Evolutionary conservation across 37 sponge, comb jelly and placozoan species (phyloP), one percentile per base, ranked within the genome.

Genomic region (Cliona cf. orientalis): DNA sequence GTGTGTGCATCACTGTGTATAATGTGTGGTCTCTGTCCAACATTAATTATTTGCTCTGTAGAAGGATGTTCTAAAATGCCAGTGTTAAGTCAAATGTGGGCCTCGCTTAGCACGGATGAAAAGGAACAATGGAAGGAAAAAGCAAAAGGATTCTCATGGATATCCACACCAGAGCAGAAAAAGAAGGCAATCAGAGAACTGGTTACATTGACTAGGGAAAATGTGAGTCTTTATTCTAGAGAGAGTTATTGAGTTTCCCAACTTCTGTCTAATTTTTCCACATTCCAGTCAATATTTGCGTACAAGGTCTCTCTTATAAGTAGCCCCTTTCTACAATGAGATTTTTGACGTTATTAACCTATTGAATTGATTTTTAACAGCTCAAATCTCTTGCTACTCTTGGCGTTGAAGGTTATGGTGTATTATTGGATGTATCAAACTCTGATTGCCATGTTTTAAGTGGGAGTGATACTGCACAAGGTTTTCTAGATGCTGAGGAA

Each of bases 381-480:
- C 63, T 61, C 63, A 61, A 61, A n/a, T 61, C 63, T 26, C 63
- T 61, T 26, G 63, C 63, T 22, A 61, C 26, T n/a, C 63, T 61
- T 61, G 63, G 63, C 5, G 63, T 61, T 12, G 63, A 61, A 61
- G 63, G 63, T 22, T 61, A 61, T 61, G 63, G 26, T 22, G 63
- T 61, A 26, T 28, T 61, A 26, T 28, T 61, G 7, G 23, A 61
- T 61, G 63, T 61, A 6, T 12, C 63, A 61, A 61, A 61, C 28
- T 61, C 63, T 61, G 63, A 61, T 61, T 61, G 63, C 63, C 63
- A n/a, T n/a, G 63, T 61, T n/a, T 28, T 61, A 5, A 25, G 28
- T 22, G 63, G 63, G 28, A 61, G 63, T 61, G 28, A 61, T 61
- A n/a, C 28, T 26, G 17, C 63, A 12, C 63, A 61, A 61, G 63